Percentiles rank a stretch among this genome's conserved stretches.
Conservation (phyloP, 2,113 vertebrate species). For the Leucoraja erinaceus region DNA sequence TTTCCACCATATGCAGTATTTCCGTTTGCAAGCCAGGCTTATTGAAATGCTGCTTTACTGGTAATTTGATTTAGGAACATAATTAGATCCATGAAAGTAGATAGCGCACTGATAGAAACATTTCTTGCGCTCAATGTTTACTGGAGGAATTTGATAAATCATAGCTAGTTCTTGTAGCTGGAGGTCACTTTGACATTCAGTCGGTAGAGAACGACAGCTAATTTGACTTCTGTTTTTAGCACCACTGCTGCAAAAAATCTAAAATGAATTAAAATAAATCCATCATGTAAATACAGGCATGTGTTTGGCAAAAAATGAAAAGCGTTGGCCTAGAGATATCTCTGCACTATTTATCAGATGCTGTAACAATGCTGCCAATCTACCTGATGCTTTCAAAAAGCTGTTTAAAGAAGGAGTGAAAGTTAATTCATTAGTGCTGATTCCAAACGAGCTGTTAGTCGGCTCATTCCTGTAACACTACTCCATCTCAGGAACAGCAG, state of each 20-base stretch:
- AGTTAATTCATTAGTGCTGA: too few species aligned
- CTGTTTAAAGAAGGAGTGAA: too few species aligned
- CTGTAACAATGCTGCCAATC: too few species aligned
- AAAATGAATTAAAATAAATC: neutral
- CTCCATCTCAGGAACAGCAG: too few species aligned
- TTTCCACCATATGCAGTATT: too few species aligned
- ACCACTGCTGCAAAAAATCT: neutral
- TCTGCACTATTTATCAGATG: too few species aligned
- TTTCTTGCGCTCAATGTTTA: neutral
- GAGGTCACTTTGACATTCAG: conserved; percentile 1
- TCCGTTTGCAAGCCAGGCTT: neutral
- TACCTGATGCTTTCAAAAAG: too few species aligned
- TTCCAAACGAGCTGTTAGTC: too few species aligned
- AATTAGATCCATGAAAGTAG: neutral
- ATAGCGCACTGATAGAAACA: neutral
- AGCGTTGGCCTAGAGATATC: too few species aligned
- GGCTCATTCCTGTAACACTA: too few species aligned
- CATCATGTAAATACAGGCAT: too few species aligned
- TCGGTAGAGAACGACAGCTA: neutral
- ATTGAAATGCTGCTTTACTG: neutral
- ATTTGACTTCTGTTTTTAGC: neutral
- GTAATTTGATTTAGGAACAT: neutral
- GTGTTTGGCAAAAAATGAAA: too few species aligned
- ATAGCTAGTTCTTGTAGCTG: neutral
- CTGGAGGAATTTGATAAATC: neutral